phyloP scores from a whole-genome alignment of 2,888 invertebrate genomes.

The Idaea straminata region DNA sequence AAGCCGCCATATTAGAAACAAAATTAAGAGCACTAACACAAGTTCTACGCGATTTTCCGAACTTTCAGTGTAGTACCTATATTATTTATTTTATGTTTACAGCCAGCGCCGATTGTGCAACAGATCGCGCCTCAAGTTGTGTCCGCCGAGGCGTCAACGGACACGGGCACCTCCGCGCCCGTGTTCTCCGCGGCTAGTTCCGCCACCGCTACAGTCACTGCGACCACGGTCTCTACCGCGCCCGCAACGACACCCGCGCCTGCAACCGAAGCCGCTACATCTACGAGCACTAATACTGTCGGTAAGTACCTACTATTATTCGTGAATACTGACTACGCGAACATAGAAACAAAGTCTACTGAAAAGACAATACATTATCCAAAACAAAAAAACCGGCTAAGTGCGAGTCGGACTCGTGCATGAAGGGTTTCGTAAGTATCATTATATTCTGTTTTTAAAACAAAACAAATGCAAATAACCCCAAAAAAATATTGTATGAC shows the following conservation, averaged over 20 bases:
- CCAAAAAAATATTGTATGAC: too few species aligned
- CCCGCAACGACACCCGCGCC: constrained; percentile 26
- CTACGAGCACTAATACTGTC: constrained; percentile 40
- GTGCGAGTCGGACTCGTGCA: too few species aligned
- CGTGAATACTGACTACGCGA: too few species aligned
- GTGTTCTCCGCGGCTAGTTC: constrained; percentile 14
- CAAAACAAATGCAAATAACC: too few species aligned
- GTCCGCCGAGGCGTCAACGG: constrained; percentile 30
- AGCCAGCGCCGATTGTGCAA: constrained; percentile 45
- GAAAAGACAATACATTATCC: too few species aligned
- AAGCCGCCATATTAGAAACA: too few species aligned
- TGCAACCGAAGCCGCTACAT: constrained; percentile 37
- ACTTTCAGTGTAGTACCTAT: not conserved
- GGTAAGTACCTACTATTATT: constrained; percentile 28
- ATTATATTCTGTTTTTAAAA: too few species aligned
- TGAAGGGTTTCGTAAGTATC: too few species aligned
- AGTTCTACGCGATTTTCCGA: too few species aligned
- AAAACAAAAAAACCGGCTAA: too few species aligned
- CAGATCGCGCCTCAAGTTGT: constrained; percentile 48
- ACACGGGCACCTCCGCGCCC: constrained; percentile 26
- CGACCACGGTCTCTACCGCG: constrained; percentile 16
- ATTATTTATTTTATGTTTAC: constrained; percentile 4
- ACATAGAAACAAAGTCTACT: too few species aligned
- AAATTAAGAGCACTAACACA: too few species aligned
- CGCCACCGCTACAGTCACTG: constrained; percentile 22